Evolutionary conservation across 1,140 invertebrate species (phyloP).

Genomic region (Armadillidium nasatum): DNA sequence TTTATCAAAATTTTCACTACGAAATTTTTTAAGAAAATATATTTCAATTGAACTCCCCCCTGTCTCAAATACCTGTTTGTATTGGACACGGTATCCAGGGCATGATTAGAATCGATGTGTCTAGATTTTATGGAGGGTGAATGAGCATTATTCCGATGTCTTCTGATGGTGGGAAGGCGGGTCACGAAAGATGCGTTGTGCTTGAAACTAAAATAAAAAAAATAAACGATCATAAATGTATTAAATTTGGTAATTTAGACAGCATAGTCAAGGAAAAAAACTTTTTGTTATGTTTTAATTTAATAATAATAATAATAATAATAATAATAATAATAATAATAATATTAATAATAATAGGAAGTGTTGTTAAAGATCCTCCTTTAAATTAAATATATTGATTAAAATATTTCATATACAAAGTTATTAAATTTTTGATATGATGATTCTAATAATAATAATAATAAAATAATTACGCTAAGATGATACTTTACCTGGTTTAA

Average conservation of each 20-base stretch:
- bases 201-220: constrained; percentile 70
- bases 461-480: too few relatives aligned
- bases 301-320: constrained; percentile 7
- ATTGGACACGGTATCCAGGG: constrained; percentile 41
- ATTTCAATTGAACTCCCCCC: background rate
- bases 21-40: too few relatives aligned
- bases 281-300: background rate
- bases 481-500: too few relatives aligned
- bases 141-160: constrained; percentile 69
- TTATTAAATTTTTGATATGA: too few relatives aligned
- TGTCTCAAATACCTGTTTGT: constrained; percentile 31
- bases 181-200: constrained; percentile 86
- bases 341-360: background rate
- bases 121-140: constrained; percentile 48
- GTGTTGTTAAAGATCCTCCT: too few relatives aligned
- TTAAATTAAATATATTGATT: too few relatives aligned
- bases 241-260: too few relatives aligned
- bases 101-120: constrained; percentile 40
- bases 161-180: constrained; percentile 74
- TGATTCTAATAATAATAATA: too few relatives aligned
- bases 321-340: constrained; percentile 18
- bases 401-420: too few relatives aligned
- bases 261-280: background rate
- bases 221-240: too few relatives aligned
- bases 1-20: too few relatives aligned